These are phyloP conservation scores for Sminthopsis crassicaudata DNA, from an alignment of 2,113 vertebrate species.

Conservation along the genomic window DNA sequence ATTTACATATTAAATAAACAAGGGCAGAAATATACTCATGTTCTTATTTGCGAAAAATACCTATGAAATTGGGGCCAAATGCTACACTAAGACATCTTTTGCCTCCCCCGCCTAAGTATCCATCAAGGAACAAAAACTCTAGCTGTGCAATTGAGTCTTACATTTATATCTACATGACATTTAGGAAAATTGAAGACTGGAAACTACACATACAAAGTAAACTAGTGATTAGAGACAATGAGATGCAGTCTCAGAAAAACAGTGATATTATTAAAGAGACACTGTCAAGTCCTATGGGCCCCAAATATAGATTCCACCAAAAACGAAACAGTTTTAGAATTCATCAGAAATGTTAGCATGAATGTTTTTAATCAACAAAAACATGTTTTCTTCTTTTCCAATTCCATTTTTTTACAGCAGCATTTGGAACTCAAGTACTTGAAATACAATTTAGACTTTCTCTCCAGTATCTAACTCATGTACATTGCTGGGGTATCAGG, in stretches of 20 bases:
- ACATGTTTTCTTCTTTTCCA: conserved; percentile 32
- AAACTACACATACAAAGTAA: conserved; percentile 68
- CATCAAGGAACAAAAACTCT: conserved; percentile 58
- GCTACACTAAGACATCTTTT: conserved; percentile 48
- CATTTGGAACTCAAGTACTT: conserved; percentile 51
- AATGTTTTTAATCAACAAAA: conserved; percentile 65
- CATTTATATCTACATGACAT: conserved; percentile 73
- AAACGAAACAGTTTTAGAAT: conserved; percentile 57
- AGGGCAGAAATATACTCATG: conserved; percentile 62
- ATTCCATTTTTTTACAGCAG: conserved; percentile 50
- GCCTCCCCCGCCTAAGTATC: conserved; percentile 58
- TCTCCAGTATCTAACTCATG: background rate
- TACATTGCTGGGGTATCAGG: background rate
- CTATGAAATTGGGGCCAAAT: conserved; percentile 73
- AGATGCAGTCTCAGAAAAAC: conserved; percentile 69
- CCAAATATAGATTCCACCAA: conserved; percentile 61
- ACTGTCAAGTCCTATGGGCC: conserved; percentile 49
- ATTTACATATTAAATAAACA: conserved; percentile 70
- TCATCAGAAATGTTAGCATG: conserved; percentile 42
- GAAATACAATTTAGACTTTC: conserved; percentile 49
- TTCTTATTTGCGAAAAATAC: conserved; percentile 70
- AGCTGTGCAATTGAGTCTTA: conserved; percentile 66
- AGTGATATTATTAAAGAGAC: conserved; percentile 72
- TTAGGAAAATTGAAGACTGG: conserved; percentile 74
- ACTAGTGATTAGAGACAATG: conserved; percentile 77